Conservation (phyloP, 1,140 invertebrate species). For the Ptiloglossa arizonensis region DNA sequence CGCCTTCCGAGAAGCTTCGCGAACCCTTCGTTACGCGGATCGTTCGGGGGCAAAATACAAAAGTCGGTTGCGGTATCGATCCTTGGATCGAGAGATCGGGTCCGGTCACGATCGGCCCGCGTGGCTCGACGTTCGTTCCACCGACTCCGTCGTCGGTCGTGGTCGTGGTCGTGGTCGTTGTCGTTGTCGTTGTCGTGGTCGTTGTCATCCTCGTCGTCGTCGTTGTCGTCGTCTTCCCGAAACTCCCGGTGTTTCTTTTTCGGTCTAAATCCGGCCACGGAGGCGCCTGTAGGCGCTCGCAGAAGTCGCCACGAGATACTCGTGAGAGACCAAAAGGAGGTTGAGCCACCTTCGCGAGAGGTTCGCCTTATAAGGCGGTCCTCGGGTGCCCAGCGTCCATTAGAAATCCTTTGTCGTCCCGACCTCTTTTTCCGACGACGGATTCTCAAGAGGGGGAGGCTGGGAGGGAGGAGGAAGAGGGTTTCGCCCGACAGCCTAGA, state of each 20-base stretch:
- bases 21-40: slow-evolving; percentile 20
- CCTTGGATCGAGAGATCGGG: slow-evolving; percentile 34
- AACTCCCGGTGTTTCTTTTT: slow-evolving; percentile 65
- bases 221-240: slow-evolving; percentile 42
- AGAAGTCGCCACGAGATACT: slow-evolving; percentile 60
- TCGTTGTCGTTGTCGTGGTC: too few species aligned
- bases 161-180: slow-evolving; percentile 22
- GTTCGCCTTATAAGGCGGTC: slow-evolving; percentile 77
- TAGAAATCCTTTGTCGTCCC: slow-evolving; percentile 78
- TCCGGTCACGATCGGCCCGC: slow-evolving; percentile 41
- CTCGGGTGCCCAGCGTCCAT: slow-evolving; percentile 73
- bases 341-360: slow-evolving; percentile 56
- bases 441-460: slow-evolving; percentile 31
- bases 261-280: slow-evolving; percentile 73
- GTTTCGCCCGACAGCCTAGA: slow-evolving; percentile 29
- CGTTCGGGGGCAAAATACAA: slow-evolving; percentile 24
- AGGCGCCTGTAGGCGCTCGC: slow-evolving; percentile 63
- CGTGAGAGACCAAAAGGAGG: slow-evolving; percentile 59
- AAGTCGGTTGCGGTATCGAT: slow-evolving; percentile 43
- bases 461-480: background rate
- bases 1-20: slow-evolving; percentile 18
- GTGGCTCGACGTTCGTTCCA: slow-evolving; percentile 4
- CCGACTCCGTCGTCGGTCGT: slow-evolving; percentile 5
- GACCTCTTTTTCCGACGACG: slow-evolving; percentile 65
- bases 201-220: slow-evolving; percentile 22